A percentile compares a stretch with the other conserved stretches of the same genome.
phyloP scores from a whole-genome alignment of 2,797 vertebrate genomes.

The Protosalanx chinensis region DNA sequence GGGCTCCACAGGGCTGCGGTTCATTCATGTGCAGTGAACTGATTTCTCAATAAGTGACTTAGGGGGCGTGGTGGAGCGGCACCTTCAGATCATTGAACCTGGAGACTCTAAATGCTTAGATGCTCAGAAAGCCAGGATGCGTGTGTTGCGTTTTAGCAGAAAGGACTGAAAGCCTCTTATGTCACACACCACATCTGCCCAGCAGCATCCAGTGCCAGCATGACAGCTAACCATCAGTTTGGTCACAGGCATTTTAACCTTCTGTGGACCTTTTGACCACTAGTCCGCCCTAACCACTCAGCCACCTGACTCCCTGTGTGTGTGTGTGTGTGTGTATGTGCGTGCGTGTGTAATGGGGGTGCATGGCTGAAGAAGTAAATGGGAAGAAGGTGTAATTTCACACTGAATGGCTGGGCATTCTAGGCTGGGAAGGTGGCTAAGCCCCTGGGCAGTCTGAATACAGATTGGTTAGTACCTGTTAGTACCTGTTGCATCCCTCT shows the following conservation, averaged over 20 bases:
- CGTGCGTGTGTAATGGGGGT: too few species aligned
- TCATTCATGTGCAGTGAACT: constrained; percentile 59
- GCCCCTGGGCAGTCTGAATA: too few species aligned
- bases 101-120: constrained; percentile 23
- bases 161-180: constrained; percentile 45
- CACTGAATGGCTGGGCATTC: too few species aligned
- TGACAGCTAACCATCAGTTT: constrained; percentile 52
- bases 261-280: constrained; percentile 2
- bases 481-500: too few species aligned
- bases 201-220: constrained; percentile 44
- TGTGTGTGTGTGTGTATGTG: too few species aligned
- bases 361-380: too few species aligned
- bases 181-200: constrained; percentile 54
- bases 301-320: too few species aligned
- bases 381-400: too few species aligned
- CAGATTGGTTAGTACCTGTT: too few species aligned
- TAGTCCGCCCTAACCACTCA: too few species aligned
- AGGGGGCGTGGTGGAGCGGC: constrained; percentile 47
- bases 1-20: constrained; percentile 63
- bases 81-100: constrained; percentile 31
- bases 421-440: too few species aligned
- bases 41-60: constrained; percentile 51
- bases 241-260: constrained; percentile 51
- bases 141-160: constrained; percentile 31
- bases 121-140: constrained; percentile 22